phyloP scores from a whole-genome alignment of 2,888 invertebrate species.

The Notodonta ziczac region DNA sequence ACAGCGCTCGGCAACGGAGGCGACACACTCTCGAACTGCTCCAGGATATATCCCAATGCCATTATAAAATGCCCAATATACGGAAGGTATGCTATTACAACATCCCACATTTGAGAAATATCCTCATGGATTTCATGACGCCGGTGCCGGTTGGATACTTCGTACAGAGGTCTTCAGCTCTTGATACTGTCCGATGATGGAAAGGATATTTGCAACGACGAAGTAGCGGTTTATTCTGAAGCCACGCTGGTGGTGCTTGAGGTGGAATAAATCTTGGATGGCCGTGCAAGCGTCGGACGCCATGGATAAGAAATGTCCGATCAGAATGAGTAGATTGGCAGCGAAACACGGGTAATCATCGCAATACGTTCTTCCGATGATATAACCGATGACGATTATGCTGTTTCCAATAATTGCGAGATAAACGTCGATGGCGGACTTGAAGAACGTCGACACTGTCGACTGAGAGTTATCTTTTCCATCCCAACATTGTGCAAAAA shows the following conservation, averaged over 20 bases:
- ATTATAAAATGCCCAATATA: constrained; percentile 66
- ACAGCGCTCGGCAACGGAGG: constrained; percentile 69
- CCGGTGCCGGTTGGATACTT: constrained; percentile 12
- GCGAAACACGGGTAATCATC: constrained; percentile 28
- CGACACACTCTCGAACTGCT: constrained; percentile 54
- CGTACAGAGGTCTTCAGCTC: constrained; percentile 37
- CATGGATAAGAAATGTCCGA: constrained; percentile 44
- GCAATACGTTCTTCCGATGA: constrained; percentile 37
- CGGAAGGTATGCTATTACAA: constrained; percentile 54
- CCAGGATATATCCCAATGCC: constrained; percentile 69
- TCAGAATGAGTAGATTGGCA: constrained; percentile 43
- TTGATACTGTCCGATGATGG: constrained; percentile 51
- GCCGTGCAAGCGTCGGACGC: constrained; percentile 38
- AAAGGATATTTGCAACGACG: constrained; percentile 47
- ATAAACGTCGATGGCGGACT: constrained; percentile 42
- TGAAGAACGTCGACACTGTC: constrained; percentile 27
- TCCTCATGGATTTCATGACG: constrained; percentile 11
- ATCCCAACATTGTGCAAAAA: constrained; percentile 20
- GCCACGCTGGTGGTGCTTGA: constrained; percentile 29
- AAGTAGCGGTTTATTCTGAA: constrained; percentile 45
- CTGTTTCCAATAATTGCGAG: constrained; percentile 44
- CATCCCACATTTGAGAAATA: constrained; percentile 46
- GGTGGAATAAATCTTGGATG: constrained; percentile 35
- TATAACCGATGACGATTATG: constrained; percentile 46
- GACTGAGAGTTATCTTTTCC: constrained; percentile 25